phyloP scores from a whole-genome alignment of 2,113 vertebrate genomes.

The Acrocephalus kingi region DNA sequence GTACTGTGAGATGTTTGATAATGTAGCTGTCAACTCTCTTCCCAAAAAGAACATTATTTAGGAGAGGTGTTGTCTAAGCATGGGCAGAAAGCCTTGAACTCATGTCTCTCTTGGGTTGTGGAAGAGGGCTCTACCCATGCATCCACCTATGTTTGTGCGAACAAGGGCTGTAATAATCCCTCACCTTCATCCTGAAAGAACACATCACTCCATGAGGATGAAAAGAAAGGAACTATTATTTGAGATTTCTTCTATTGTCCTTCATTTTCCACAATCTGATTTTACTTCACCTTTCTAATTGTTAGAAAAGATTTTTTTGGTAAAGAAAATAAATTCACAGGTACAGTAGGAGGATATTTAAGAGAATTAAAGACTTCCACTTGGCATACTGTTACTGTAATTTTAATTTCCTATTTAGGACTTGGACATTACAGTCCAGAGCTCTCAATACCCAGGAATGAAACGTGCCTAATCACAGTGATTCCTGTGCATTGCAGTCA shows the following conservation, averaged over 20 bases:
- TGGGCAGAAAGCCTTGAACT: background rate
- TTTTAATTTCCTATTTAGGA: background rate
- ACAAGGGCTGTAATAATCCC: background rate
- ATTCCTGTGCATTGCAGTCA: background rate
- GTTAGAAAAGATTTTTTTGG: background rate
- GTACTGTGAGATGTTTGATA: background rate
- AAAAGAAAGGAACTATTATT: background rate
- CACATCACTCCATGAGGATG: background rate
- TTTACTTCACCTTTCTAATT: background rate
- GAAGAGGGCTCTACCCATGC: background rate
- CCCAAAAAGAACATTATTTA: background rate
- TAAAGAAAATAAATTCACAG: background rate
- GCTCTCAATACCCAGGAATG: background rate
- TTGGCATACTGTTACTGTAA: background rate
- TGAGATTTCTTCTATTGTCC: background rate
- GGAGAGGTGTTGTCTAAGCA: background rate
- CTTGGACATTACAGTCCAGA: background rate
- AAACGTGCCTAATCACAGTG: background rate
- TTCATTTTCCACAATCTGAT: background rate
- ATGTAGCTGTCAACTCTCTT: background rate
- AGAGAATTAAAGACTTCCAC: background rate
- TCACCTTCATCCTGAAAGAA: background rate
- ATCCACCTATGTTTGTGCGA: fast-evolving
- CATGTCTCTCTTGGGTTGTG: background rate
- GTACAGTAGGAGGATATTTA: background rate